Conservation (phyloP, 2,888 invertebrate species). For the Acanthosoma haemorrhoidale region DNA sequence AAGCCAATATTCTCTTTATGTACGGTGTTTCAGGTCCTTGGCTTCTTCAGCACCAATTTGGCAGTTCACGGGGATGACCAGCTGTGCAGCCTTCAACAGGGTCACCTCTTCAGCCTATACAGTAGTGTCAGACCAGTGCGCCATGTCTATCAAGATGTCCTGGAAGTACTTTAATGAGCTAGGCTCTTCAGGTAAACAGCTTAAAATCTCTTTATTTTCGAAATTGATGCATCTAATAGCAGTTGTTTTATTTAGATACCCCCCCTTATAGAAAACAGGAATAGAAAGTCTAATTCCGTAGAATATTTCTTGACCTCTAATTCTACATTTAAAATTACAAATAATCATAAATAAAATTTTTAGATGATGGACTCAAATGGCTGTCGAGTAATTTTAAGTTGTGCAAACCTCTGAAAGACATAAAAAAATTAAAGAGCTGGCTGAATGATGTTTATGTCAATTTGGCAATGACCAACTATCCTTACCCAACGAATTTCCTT, state of each 20-base stretch:
- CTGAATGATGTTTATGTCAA: constrained; percentile 66
- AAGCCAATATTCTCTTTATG: too few species aligned
- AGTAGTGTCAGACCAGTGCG: constrained; percentile 56
- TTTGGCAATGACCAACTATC: constrained; percentile 93
- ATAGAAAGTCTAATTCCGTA: too few species aligned
- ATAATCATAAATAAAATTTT: constrained; percentile 1
- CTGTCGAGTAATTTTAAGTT: constrained; percentile 67
- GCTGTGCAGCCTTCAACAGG: constrained; percentile 68
- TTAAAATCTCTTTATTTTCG: not conserved
- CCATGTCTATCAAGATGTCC: constrained; percentile 64
- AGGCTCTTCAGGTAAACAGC: not conserved
- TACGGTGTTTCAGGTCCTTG: constrained; percentile 77
- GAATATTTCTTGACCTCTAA: too few species aligned
- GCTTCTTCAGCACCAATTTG: constrained; percentile 89
- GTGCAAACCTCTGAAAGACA: constrained; percentile 55
- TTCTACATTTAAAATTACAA: too few species aligned
- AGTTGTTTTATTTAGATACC: too few species aligned
- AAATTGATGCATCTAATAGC: too few species aligned
- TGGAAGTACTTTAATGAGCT: constrained; percentile 63
- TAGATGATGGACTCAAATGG: constrained; percentile 63
- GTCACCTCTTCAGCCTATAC: constrained; percentile 75
- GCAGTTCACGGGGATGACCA: constrained; percentile 73
- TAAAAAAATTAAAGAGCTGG: constrained; percentile 61
- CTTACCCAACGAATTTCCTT: constrained; percentile 79
- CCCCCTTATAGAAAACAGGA: too few species aligned